Evolutionary conservation across 2,888 invertebrate species (phyloP).

Genomic region (Harpagoxenus sublaevis): DNA sequence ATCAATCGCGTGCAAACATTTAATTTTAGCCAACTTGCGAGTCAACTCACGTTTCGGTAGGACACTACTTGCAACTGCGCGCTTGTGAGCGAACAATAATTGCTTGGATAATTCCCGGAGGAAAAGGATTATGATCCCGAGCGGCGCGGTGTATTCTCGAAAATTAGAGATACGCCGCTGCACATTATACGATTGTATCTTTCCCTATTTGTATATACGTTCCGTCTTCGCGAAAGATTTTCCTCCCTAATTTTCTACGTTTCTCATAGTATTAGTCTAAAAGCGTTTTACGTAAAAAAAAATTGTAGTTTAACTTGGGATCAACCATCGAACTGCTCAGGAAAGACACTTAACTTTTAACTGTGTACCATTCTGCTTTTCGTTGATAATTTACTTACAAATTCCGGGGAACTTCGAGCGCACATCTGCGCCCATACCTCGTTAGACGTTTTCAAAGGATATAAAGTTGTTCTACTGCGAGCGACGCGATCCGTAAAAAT

Average conservation of each 20-base stretch:
- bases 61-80: background rate
- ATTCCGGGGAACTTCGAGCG: background rate
- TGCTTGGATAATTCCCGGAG: slow-evolving; percentile 5
- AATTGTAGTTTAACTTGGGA: background rate
- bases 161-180: slow-evolving; percentile 14
- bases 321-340: slow-evolving; percentile 7
- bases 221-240: background rate
- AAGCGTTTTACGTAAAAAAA: background rate
- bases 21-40: background rate
- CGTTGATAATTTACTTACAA: slow-evolving; percentile 4
- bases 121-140: slow-evolving; percentile 13
- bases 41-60: background rate
- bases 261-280: background rate
- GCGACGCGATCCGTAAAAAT: background rate
- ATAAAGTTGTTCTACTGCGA: background rate
- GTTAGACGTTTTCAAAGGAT: background rate
- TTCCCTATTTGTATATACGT: background rate
- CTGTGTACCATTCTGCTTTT: background rate
- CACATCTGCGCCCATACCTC: slow-evolving; percentile 1
- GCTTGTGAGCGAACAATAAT: slow-evolving; percentile 8
- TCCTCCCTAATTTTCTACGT: background rate
- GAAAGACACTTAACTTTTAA: slow-evolving; percentile 21
- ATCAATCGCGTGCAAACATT: background rate
- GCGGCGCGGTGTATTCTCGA: background rate
- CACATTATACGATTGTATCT: background rate